A percentile compares a stretch with the other conserved stretches of the same genome.
phyloP scores from a whole-genome alignment of 2,888 invertebrate species.

The Agrotis clavis region DNA sequence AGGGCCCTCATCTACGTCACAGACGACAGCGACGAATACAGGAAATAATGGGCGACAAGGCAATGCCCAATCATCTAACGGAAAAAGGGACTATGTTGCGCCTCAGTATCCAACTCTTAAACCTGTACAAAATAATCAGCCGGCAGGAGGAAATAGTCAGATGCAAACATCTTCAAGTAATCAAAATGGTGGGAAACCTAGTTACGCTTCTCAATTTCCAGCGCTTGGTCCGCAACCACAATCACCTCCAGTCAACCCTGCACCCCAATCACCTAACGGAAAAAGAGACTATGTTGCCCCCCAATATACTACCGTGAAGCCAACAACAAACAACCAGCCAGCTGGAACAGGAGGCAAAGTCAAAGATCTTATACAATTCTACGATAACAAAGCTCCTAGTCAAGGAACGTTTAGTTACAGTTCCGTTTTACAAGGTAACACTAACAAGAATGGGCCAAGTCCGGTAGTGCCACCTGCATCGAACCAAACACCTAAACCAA shows the following conservation, averaged over 20 bases:
- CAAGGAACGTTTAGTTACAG: slow-evolving; percentile 83
- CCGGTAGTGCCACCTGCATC: slow-evolving; percentile 53
- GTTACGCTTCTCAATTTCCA: slow-evolving; percentile 80
- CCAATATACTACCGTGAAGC: slow-evolving; percentile 66
- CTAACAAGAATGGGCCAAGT: slow-evolving; percentile 63
- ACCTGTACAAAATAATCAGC: slow-evolving; percentile 56
- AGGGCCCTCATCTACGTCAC: slow-evolving; percentile 51
- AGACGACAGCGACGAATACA: slow-evolving; percentile 28
- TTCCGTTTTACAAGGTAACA: slow-evolving; percentile 77
- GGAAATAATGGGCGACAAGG: slow-evolving; percentile 41
- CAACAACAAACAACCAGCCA: slow-evolving; percentile 68
- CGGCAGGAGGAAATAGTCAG: slow-evolving; percentile 44
- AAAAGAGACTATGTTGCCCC: slow-evolving; percentile 79
- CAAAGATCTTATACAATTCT: slow-evolving; percentile 85
- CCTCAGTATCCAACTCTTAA: slow-evolving; percentile 62
- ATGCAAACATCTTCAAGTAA: slow-evolving; percentile 45
- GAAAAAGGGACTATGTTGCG: slow-evolving; percentile 68
- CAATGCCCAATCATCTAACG: slow-evolving; percentile 43
- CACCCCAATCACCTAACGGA: slow-evolving; percentile 55
- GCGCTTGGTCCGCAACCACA: slow-evolving; percentile 59
- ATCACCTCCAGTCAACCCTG: slow-evolving; percentile 28
- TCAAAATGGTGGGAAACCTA: slow-evolving; percentile 73
- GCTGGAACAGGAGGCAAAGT: slow-evolving; percentile 77
- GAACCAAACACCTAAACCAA: slow-evolving; percentile 73
- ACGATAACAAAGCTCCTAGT: slow-evolving; percentile 75